Conservation (phyloP, 2,888 invertebrate species). For the Netelia virgata region DNA sequence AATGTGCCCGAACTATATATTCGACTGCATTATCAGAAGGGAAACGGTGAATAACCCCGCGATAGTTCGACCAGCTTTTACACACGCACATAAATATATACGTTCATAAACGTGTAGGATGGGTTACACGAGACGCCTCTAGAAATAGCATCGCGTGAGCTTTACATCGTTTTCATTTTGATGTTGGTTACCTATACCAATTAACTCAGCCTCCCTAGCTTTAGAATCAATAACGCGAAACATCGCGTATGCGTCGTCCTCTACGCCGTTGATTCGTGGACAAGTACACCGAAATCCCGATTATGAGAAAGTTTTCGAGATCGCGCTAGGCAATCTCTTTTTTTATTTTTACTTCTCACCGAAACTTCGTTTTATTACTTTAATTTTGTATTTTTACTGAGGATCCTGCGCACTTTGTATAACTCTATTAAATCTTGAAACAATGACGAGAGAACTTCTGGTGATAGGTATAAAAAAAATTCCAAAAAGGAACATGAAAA, state of each 20-base stretch:
- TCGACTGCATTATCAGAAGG: neutral
- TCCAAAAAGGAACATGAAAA: too few species aligned
- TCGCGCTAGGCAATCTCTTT: neutral
- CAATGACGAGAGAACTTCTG: too few species aligned
- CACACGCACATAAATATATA: neutral
- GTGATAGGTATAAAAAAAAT: too few species aligned
- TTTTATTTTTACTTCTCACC: too few species aligned
- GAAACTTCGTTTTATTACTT: too few species aligned
- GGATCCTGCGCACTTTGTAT: too few species aligned
- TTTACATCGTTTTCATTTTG: constrained; percentile 48
- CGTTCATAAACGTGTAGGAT: too few species aligned
- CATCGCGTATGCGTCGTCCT: constrained; percentile 12
- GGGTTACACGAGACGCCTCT: constrained; percentile 21
- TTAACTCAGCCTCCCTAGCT: constrained; percentile 33
- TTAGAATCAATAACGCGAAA: constrained; percentile 46
- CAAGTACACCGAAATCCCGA: neutral
- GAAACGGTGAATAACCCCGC: constrained; percentile 41
- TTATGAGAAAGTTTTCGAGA: neutral
- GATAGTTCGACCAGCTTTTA: neutral
- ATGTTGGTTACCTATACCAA: constrained; percentile 42
- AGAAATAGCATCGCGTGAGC: constrained; percentile 53
- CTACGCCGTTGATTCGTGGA: neutral
- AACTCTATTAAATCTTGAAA: too few species aligned
- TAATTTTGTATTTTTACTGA: too few species aligned
- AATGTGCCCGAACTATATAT: neutral